Evolutionary conservation across 2,797 vertebrate species (phyloP).

Genomic region (Pempheris klunzingeri): DNA sequence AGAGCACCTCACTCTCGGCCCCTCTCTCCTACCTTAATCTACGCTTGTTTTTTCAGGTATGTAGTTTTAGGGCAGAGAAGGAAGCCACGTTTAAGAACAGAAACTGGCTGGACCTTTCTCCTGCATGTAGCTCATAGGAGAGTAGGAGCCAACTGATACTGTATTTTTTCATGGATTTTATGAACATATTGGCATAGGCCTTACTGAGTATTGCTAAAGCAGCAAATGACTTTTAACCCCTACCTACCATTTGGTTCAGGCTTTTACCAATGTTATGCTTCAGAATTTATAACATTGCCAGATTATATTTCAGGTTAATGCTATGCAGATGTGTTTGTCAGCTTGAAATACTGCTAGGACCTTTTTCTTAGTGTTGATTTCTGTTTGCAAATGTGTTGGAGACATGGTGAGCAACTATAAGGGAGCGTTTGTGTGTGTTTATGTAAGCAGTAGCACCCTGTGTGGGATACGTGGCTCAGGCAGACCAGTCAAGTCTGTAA

Average conservation of each 20-base stretch:
- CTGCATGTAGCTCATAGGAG: constrained; percentile 73
- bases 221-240: constrained; percentile 67
- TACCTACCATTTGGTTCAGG: constrained; percentile 57
- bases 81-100: constrained; percentile 34
- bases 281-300: constrained; percentile 62
- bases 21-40: constrained; percentile 62
- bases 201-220: constrained; percentile 68
- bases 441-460: constrained; percentile 53
- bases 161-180: constrained; percentile 80
- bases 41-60: constrained; percentile 54
- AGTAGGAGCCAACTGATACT: constrained; percentile 68
- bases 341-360: constrained; percentile 56
- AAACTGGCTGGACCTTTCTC: constrained; percentile 46
- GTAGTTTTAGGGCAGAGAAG: constrained; percentile 52
- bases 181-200: constrained; percentile 71
- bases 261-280: constrained; percentile 65
- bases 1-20: constrained; percentile 64
- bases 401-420: constrained; percentile 45
- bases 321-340: constrained; percentile 79
- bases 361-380: constrained; percentile 44
- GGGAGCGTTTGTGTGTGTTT: constrained; percentile 49
- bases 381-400: constrained; percentile 56
- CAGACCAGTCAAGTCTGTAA: neutral
- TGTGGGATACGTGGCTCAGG: constrained; percentile 24
- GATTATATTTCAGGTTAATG: constrained; percentile 73